Percentiles rank a stretch among this genome's conserved stretches.
phyloP scores from a whole-genome alignment of 2,113 vertebrate genomes.

The Cromileptes altivelis region DNA sequence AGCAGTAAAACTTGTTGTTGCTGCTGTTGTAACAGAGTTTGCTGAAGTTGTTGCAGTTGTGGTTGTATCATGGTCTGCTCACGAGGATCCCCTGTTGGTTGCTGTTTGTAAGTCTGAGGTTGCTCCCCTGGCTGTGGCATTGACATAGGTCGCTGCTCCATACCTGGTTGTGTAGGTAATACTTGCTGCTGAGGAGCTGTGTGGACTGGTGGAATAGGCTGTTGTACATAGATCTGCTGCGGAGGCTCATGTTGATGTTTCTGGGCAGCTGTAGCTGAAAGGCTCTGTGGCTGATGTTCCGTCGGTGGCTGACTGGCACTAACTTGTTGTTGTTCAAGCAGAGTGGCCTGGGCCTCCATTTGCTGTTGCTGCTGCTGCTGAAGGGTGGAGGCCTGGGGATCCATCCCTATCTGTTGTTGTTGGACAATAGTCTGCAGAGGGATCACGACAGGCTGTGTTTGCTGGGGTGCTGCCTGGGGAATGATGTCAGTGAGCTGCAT shows the following conservation, averaged over 20 bases:
- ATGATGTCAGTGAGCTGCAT: slow-evolving; percentile 78
- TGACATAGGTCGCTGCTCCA: slow-evolving; percentile 66
- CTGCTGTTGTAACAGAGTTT: slow-evolving; percentile 72
- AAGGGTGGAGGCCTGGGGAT: slow-evolving; percentile 73
- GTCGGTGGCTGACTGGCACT: slow-evolving; percentile 57
- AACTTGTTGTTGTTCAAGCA: slow-evolving; percentile 76
- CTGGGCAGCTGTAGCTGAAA: slow-evolving; percentile 66
- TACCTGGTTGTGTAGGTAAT: slow-evolving; percentile 61
- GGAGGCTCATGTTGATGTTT: slow-evolving; percentile 69
- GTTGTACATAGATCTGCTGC: slow-evolving; percentile 75
- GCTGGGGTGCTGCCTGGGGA: slow-evolving; percentile 78
- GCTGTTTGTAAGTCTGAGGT: slow-evolving; percentile 56
- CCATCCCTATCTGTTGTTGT: slow-evolving; percentile 80
- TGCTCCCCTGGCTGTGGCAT: slow-evolving; percentile 68
- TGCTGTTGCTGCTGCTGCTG: slow-evolving; percentile 75
- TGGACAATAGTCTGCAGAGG: slow-evolving; percentile 80
- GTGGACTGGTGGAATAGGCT: slow-evolving; percentile 52
- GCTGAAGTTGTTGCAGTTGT: slow-evolving; percentile 73
- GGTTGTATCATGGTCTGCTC: slow-evolving; percentile 71
- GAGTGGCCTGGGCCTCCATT: slow-evolving; percentile 75
- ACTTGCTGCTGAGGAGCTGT: slow-evolving; percentile 68
- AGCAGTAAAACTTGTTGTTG: slow-evolving; percentile 69
- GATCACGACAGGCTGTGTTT: slow-evolving; percentile 74
- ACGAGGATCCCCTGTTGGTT: slow-evolving; percentile 62
- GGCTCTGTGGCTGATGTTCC: slow-evolving; percentile 72